Evolutionary conservation across 2,888 invertebrate genomes (phyloP), one percentile per base, ranked within the genome.

Genomic region (Leptothorax acervorum): DNA sequence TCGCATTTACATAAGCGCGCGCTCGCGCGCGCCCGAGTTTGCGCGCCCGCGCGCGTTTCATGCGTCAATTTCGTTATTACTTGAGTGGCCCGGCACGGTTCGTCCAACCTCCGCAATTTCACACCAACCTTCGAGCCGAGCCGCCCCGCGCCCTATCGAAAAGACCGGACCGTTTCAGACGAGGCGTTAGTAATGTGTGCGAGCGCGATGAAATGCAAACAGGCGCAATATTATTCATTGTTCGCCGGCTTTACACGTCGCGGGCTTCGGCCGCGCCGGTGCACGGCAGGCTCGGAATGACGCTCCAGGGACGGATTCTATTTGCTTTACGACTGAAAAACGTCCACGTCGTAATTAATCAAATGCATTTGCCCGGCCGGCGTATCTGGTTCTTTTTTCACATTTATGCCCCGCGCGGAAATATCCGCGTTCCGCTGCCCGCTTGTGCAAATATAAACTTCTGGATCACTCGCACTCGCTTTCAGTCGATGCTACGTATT

Each of bases 31-130:
- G 45, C n/a, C 28, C 55, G 86, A 86, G 68, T 28, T 42, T 0
- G 42, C 42, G 8, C 79, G 42, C 23, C 0, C 23, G 66, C 53
- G 75, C 73, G 82, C 78, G 65, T 83, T 75, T 82, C 82, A 75
- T 85, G 75, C 76, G 76, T 90, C 86, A 86, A 85, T 87, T 87
- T 88, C 89, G 85, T 90, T 90, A 89, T 90, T 89, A 90, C 86
- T 78, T 85, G 86, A 78, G 85, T 71, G 70, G 6, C 84, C 65
- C 57, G 75, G 68, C 48, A 65, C 62, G 48, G 84, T 48, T 57
- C 73, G 74, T 78, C 53, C 57, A 51, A 39, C 70, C 68, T 57
- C 74, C 78, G 28, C 63, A 45, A 73, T 53, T 78, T 39, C 55
- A 62, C 63, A 31, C 76, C 83, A 51, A 51, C 78, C 70, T 68